Evolutionary conservation across 2,888 invertebrate genomes (phyloP).

Genomic region (Rhamnusium bicolor): DNA sequence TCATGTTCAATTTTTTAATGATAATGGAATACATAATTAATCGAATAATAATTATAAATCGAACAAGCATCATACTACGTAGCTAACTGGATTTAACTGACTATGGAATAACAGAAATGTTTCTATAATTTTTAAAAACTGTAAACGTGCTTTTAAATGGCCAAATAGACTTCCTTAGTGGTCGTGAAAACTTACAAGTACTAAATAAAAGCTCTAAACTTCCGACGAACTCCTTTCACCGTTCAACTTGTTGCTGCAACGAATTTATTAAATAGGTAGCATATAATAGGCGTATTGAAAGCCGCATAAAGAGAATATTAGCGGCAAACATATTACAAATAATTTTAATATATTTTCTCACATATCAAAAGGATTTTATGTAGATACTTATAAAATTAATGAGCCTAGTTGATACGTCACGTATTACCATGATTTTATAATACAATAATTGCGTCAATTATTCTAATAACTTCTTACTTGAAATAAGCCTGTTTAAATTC

Average conservation of each 20-base stretch:
- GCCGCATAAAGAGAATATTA: background rate
- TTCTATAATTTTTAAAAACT: background rate
- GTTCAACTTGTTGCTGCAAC: background rate
- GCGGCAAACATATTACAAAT: too few relatives aligned
- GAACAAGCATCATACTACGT: too few relatives aligned
- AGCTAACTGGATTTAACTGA: too few relatives aligned
- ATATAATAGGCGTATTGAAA: background rate
- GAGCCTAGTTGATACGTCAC: background rate
- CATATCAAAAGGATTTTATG: background rate
- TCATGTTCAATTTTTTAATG: too few relatives aligned
- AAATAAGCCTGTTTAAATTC: too few relatives aligned
- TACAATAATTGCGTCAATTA: too few relatives aligned
- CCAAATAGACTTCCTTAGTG: background rate
- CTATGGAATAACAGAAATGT: too few relatives aligned
- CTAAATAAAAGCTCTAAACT: background rate
- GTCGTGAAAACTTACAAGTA: background rate
- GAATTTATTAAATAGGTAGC: background rate
- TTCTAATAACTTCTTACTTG: too few relatives aligned
- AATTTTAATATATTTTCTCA: too few relatives aligned
- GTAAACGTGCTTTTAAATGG: background rate
- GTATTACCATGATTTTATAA: too few relatives aligned
- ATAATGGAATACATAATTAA: too few relatives aligned
- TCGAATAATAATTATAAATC: too few relatives aligned
- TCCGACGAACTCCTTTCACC: background rate
- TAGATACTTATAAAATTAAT: background rate